Percentiles rank a stretch among this genome's conserved stretches.
These are phyloP conservation scores for Ammodytes dubius DNA, from an alignment of 2,113 vertebrate species.

Conservation along the genomic window DNA sequence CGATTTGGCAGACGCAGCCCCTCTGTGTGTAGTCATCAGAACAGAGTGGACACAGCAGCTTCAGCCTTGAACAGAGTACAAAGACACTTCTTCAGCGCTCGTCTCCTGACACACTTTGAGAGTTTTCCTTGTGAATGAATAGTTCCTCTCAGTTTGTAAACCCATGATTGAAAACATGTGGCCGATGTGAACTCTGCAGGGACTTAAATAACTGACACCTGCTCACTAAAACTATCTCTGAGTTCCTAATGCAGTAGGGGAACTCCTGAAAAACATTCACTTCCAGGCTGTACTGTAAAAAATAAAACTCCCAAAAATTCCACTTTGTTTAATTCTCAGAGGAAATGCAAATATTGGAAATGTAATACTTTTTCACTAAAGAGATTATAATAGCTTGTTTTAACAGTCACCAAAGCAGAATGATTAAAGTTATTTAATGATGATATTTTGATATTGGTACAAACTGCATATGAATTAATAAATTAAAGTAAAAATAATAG, in stretches of 20 bases:
- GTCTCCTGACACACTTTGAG: conserved; percentile 36
- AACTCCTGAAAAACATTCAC: conserved; percentile 10
- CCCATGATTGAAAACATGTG: conserved; percentile 71
- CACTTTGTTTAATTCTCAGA: neutral
- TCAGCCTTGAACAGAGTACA: conserved; percentile 50
- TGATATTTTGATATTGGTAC: neutral
- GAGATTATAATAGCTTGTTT: neutral
- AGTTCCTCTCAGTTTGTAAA: conserved; percentile 51
- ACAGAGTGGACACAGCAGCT: neutral
- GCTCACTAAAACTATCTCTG: conserved; percentile 31
- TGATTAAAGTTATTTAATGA: no score
- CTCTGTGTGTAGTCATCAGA: neutral
- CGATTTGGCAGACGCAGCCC: conserved; percentile 15
- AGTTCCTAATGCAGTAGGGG: conserved; percentile 10
- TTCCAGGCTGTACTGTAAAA: conserved; percentile 8
- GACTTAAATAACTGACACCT: conserved; percentile 57
- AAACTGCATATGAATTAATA: neutral
- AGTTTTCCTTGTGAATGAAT: conserved; percentile 38
- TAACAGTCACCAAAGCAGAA: neutral
- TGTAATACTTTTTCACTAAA: no score
- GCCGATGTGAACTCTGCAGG: conserved; percentile 31
- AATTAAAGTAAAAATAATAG: neutral
- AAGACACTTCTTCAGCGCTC: conserved; percentile 35
- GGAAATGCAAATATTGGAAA: neutral
- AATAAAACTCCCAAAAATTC: conserved; percentile 9